Base-by-base conservation (phyloP, 1,140 invertebrate species). In the Drosophila pallidifrons region DNA sequence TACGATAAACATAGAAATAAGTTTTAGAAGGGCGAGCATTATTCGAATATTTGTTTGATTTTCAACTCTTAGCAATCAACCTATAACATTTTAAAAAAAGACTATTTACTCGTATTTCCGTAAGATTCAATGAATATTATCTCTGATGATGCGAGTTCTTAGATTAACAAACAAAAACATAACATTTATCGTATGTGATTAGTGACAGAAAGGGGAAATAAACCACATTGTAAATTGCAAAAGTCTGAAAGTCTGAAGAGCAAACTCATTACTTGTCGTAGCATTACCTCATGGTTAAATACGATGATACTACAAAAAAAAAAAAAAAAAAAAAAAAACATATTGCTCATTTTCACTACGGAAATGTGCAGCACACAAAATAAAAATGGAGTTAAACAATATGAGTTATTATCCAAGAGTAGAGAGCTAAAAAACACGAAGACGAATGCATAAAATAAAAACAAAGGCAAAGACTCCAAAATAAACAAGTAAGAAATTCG, bases 321-420 rank as follows among this genome's bases (percentile, higher is more conserved):
- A 20, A 16, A 16, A 16, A 0, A 16, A 16, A 20, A 20, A 0
- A 20, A 0, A 0, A 25, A 0, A 25, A 3, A 4, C 20, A 64
- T 30, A 59, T 30, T 58, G 51, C 46, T 64, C 52, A 59, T 71
- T 75, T 58, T 59, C 52, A 57, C 30, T 13, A 35, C 67, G 75
- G 58, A 73, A 79, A 64, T 47, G 20, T 70, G 69, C 57, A 61
- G 67, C 32, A 25, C 25, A 73, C 13, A 52, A 64, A 63, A 70
- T 60, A 63, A 75, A 52, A 73, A 80, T 71, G 67, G 52, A 47
- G 64, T 59, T 51, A 58, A 68, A 68, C 45, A 60, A 65, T 65
- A 69, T 57, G 74, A 77, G 83, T 75, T 87, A 77, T 82, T 60
- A 87, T 55, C 67, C 55, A 74, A 68, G 64, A 73, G 81, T 61